Evolutionary conservation across 1,140 invertebrate species (phyloP), one percentile per base, ranked within the genome.

Genomic region (Drosophila ficusphila): DNA sequence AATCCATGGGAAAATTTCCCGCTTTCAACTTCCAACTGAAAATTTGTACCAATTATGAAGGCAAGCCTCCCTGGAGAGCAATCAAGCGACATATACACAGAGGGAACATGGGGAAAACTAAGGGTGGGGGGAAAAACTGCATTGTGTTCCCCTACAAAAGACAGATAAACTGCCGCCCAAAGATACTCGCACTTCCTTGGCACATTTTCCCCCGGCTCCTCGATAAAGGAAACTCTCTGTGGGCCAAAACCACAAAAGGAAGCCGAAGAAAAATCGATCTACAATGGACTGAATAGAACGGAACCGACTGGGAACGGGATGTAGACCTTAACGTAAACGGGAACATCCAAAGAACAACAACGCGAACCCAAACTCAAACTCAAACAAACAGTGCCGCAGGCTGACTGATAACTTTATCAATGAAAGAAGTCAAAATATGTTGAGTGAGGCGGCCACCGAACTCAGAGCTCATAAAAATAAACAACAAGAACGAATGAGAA

Each of bases 351-450:
- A 47, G 64, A 33, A 18, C 14, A 19, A 2, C 36, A 56, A 33
- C 8, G n/a, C 21, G 6, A n/a, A 27, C 14, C 44, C 47, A 44
- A 42, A 25, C 58, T 18, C 27, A 42, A 58, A 21, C 38, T 62
- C 38, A 68, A 61, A 72, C 56, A 73, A 69, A 74, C 58, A 73
- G 58, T 58, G 79, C 67, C 67, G 53, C 54, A 69, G 81, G 81
- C 81, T 76, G 81, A 85, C 81, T 73, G 81, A 85, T 85, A 85
- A 79, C 76, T 85, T 85, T 85, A 85, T 85, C 81, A 86, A 82
- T 78, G 70, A 61, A 74, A 78, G 60, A 83, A 65, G 78, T 82
- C 68, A 76, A 76, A 82, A 65, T 67, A 67, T 65, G 60, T 65
- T 51, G 60, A 64, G 60, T 44, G 54, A 33, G 39, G 54, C 60